phyloP scores from a whole-genome alignment of 2,113 vertebrate species.

The Stercorarius parasiticus region DNA sequence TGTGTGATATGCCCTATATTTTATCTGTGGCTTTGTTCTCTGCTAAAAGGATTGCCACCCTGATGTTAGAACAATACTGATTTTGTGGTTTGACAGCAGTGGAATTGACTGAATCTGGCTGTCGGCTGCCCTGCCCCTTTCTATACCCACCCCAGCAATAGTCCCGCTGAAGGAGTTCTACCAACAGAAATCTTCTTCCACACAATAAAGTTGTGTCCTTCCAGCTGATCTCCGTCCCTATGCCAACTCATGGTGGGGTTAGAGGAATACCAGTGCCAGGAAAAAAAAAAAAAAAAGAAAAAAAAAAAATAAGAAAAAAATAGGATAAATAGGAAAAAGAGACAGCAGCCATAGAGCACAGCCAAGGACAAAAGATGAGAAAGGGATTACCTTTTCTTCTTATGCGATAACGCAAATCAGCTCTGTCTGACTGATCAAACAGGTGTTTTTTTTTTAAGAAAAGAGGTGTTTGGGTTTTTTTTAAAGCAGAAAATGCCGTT shows the following conservation, averaged over 20 bases:
- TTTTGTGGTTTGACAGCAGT: background rate
- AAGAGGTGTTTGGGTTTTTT: background rate
- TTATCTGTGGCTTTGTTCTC: background rate
- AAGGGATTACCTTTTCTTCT: background rate
- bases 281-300: too few species aligned
- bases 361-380: too few species aligned
- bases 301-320: too few species aligned
- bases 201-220: background rate
- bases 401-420: rapidly evolving
- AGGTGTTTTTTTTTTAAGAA: background rate
- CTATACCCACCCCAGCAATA: background rate
- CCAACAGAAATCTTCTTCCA: too few species aligned
- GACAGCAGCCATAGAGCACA: background rate
- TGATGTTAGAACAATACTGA: background rate
- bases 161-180: background rate
- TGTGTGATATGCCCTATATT: background rate
- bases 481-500: background rate
- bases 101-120: background rate
- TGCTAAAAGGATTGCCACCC: background rate
- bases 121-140: background rate
- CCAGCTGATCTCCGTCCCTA: too few species aligned
- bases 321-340: too few species aligned
- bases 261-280: background rate
- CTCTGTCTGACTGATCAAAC: background rate
- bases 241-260: rapidly evolving